A percentile compares a stretch with the other conserved stretches of the same genome.
Conservation (phyloP, 2,797 vertebrate genomes). For the Rachycentron canadum region DNA sequence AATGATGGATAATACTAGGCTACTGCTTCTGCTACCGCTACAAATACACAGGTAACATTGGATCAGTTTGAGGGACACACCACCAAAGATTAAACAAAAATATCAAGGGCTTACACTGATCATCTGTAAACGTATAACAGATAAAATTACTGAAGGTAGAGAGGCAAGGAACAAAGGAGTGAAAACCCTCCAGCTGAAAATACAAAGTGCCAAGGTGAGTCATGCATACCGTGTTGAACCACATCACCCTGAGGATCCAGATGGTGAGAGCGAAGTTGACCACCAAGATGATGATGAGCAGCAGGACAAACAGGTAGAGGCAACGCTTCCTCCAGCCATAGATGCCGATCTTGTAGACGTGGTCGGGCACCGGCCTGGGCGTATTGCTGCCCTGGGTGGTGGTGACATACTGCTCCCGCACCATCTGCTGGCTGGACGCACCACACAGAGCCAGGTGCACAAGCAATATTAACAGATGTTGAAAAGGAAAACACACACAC, state of each 20-base stretch:
- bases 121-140: neutral
- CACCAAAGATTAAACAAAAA: neutral
- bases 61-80: neutral
- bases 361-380: slow-evolving; percentile 79
- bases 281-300: slow-evolving; percentile 92
- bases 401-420: slow-evolving; percentile 91
- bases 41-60: slow-evolving; percentile 3
- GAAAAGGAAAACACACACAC: neutral
- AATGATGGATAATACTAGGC: slow-evolving; percentile 13
- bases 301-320: slow-evolving; percentile 94
- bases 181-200: slow-evolving; percentile 6
- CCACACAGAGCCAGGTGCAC: slow-evolving; percentile 8
- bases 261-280: slow-evolving; percentile 95
- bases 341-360: slow-evolving; percentile 93
- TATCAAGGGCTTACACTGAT: neutral
- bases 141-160: neutral
- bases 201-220: slow-evolving; percentile 6
- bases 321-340: slow-evolving; percentile 98
- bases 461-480: slow-evolving; percentile 12
- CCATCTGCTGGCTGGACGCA: slow-evolving; percentile 88
- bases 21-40: neutral
- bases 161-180: neutral
- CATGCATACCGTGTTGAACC: slow-evolving; percentile 93
- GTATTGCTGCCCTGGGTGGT: slow-evolving; percentile 86
- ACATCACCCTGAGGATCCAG: slow-evolving; percentile 97